Conservation (phyloP, 2,113 vertebrate species). For the Anarrhichthys ocellatus region DNA sequence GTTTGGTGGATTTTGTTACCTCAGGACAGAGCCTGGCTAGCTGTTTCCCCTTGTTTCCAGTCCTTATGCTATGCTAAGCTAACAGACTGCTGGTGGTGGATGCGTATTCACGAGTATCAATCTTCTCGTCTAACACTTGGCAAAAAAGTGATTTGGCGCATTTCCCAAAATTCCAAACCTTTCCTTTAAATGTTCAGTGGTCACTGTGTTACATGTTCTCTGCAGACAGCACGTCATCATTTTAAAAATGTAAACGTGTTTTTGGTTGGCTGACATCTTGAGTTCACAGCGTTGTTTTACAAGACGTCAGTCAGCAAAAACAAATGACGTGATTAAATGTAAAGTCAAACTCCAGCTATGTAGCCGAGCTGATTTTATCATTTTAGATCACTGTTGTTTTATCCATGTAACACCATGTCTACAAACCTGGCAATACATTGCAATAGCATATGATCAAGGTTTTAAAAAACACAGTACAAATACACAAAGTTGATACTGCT, state of each 20-base stretch:
- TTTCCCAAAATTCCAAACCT: background rate
- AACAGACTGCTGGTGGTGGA: background rate
- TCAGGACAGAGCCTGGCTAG: background rate
- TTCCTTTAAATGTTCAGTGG: background rate
- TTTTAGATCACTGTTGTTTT: background rate
- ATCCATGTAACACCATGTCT: background rate
- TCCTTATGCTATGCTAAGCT: conserved; percentile 25
- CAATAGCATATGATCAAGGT: conserved; percentile 29
- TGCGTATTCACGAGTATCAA: background rate
- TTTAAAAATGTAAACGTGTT: background rate
- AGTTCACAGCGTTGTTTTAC: background rate
- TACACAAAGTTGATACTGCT: conserved; percentile 49
- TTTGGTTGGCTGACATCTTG: background rate
- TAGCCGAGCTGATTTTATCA: background rate
- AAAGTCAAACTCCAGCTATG: background rate
- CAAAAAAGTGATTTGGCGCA: background rate
- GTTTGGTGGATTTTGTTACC: background rate
- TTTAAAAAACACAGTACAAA: conserved; percentile 17
- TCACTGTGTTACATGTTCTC: background rate
- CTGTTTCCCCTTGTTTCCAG: background rate
- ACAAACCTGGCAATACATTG: background rate
- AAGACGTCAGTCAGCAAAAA: background rate
- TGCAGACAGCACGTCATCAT: background rate
- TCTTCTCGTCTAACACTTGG: background rate
- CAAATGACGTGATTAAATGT: background rate